Percentiles rank a stretch among this genome's conserved stretches.
Conservation (phyloP, 2,113 vertebrate species). For the Rhabdomys dilectus region DNA sequence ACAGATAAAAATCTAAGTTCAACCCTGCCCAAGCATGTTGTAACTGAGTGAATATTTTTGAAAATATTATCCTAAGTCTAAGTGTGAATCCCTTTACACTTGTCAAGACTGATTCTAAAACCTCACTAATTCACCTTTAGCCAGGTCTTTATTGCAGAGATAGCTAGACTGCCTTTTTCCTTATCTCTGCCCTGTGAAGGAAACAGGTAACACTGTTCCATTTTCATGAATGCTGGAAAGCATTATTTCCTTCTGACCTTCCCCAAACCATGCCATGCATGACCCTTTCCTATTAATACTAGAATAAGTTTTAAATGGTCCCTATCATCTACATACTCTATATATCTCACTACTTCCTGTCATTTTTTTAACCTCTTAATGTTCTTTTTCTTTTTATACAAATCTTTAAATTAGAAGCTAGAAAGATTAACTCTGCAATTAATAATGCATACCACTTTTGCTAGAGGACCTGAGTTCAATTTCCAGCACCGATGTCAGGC, state of each 20-base stretch:
- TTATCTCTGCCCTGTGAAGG: not conserved
- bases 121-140: not conserved
- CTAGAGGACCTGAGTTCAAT: not conserved
- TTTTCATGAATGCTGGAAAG: not conserved
- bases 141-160: not conserved
- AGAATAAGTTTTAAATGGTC: not conserved
- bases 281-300: not conserved
- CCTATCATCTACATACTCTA: not conserved
- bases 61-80: conserved; percentile 19
- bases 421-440: no score
- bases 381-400: not conserved
- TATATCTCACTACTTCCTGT: not conserved
- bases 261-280: not conserved
- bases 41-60: conserved; percentile 1
- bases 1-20: not conserved
- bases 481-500: not conserved
- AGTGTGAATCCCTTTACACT: not conserved
- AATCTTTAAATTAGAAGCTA: not conserved
- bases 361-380: not conserved
- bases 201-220: not conserved
- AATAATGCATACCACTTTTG: not conserved
- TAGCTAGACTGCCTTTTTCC: not conserved
- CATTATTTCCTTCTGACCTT: not conserved
- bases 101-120: not conserved
- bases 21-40: not conserved